phyloP scores from a whole-genome alignment of 2,888 invertebrate species.

The Phlogophora meticulosa region DNA sequence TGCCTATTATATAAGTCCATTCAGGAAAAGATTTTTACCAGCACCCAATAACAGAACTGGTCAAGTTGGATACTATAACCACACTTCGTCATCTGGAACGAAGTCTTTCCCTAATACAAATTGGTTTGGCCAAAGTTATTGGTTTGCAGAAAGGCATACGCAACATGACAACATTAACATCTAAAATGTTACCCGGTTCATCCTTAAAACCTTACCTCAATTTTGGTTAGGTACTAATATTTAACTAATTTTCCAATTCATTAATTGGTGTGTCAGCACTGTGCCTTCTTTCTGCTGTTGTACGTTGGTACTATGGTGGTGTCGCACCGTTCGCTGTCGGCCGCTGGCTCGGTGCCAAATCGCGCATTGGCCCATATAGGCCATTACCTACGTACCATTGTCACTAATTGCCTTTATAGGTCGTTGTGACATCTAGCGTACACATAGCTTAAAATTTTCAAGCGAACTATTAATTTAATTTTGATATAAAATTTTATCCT shows the following conservation, averaged over 20 bases:
- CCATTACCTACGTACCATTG: constrained; percentile 81
- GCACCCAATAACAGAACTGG: neutral
- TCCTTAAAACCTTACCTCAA: no score
- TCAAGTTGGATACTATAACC: neutral
- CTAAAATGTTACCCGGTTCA: no score
- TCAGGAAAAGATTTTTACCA: neutral
- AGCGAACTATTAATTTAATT: constrained; percentile 52
- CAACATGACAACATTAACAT: no score
- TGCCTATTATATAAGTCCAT: neutral
- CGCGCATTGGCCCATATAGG: constrained; percentile 75
- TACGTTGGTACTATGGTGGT: constrained; percentile 8
- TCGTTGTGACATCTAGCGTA: constrained; percentile 70
- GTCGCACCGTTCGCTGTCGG: constrained; percentile 49
- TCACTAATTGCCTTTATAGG: constrained; percentile 85
- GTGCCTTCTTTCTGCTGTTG: constrained; percentile 9
- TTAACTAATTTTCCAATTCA: neutral
- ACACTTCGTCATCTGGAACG: no score
- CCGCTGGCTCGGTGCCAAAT: constrained; percentile 73
- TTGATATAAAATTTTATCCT: constrained; percentile 32
- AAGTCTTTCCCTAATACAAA: no score
- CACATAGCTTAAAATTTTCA: constrained; percentile 68
- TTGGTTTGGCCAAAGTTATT: no score
- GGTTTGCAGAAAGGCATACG: no score
- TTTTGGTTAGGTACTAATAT: neutral
- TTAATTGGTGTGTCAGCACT: neutral